Evolutionary conservation across 1,140 invertebrate genomes (phyloP).

Genomic region (Rhagoletis zephyria): DNA sequence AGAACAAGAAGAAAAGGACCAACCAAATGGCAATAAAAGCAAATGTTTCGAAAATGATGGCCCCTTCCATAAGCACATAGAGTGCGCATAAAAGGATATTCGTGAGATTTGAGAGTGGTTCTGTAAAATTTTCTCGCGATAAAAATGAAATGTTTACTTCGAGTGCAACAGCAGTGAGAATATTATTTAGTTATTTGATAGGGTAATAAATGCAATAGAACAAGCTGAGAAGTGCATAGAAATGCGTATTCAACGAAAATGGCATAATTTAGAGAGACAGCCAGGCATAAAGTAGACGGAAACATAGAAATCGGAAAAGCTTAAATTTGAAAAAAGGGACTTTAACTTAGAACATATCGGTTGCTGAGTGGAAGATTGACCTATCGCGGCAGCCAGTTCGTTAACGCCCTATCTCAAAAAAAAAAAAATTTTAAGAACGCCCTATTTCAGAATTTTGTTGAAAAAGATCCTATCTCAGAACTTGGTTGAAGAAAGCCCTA

Average conservation of each 20-base stretch:
- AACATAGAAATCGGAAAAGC: no score
- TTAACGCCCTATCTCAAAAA: no score
- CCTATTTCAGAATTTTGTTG: no score
- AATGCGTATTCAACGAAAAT: not conserved
- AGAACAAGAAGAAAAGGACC: not conserved
- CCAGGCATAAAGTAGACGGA: no score
- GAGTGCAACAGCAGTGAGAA: not conserved
- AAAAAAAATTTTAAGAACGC: no score
- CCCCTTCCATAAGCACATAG: not conserved
- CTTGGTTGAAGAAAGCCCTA: no score
- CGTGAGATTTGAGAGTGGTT: not conserved
- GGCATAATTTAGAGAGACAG: not conserved
- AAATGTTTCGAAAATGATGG: constrained; percentile 39
- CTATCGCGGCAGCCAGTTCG: no score
- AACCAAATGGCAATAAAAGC: constrained; percentile 1
- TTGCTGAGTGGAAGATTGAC: no score
- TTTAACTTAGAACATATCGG: no score
- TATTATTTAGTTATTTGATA: not conserved
- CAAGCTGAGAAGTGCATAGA: not conserved
- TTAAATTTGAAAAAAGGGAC: no score
- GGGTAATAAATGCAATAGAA: not conserved
- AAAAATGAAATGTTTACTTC: not conserved
- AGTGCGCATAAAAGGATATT: not conserved
- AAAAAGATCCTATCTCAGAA: no score
- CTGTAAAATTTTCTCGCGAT: not conserved